Percentiles rank a stretch among this genome's conserved stretches.
Conservation (phyloP, 1,140 invertebrate species). For the Leucophenga varia region DNA sequence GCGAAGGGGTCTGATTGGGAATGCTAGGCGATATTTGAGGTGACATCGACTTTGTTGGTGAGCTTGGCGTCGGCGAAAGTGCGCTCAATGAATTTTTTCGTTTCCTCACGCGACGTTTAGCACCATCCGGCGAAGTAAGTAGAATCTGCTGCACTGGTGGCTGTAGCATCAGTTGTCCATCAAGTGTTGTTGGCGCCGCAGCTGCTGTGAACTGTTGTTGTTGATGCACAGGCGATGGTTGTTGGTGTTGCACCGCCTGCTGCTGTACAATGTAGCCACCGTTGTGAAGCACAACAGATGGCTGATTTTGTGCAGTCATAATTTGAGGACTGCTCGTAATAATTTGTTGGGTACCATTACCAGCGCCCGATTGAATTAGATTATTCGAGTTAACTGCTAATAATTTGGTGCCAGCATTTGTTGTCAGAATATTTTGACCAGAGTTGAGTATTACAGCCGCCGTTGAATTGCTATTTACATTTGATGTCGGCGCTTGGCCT, state of each 20-base stretch:
- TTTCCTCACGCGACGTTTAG: conserved; percentile 73
- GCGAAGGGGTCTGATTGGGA: conserved; percentile 41
- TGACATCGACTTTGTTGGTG: conserved; percentile 34
- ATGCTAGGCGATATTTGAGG: conserved; percentile 55
- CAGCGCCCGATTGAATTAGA: conserved; percentile 18
- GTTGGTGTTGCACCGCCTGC: conserved; percentile 46
- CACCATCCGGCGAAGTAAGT: conserved; percentile 69
- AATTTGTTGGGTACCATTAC: conserved; percentile 52
- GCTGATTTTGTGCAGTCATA: conserved; percentile 50
- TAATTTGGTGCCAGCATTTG: conserved; percentile 12
- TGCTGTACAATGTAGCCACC: conserved; percentile 80
- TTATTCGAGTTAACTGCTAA: conserved; percentile 29
- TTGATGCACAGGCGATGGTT: too few relatives aligned
- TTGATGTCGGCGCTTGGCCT: conserved; percentile 22
- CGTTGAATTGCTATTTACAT: conserved; percentile 22
- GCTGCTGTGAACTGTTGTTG: conserved; percentile 33
- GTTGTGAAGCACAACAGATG: conserved; percentile 72
- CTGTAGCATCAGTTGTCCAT: conserved; percentile 60
- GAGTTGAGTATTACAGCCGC: conserved; percentile 46
- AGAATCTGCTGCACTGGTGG: conserved; percentile 56
- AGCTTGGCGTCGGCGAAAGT: conserved; percentile 9
- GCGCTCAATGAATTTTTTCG: conserved; percentile 60
- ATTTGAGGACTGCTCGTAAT: conserved; percentile 42
- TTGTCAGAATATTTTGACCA: conserved; percentile 20
- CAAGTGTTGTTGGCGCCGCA: conserved; percentile 66